phyloP scores from a whole-genome alignment of 2,888 invertebrate genomes.

The Athalia rosae region DNA sequence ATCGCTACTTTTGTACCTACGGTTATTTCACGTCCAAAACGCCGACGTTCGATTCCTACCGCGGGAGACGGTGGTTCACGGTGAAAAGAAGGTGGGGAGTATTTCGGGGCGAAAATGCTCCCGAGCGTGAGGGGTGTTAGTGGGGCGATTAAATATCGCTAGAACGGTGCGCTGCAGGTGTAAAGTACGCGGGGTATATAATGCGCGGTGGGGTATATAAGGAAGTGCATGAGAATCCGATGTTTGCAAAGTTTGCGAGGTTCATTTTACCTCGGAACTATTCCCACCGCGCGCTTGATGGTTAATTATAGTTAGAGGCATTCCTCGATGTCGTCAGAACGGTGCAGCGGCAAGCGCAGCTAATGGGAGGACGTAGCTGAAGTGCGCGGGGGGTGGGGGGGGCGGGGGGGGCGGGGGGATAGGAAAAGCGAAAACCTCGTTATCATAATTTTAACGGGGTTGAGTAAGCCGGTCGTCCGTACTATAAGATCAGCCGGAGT shows the following conservation, averaged over 20 bases:
- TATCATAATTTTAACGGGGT: slow-evolving; percentile 38
- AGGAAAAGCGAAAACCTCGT: slow-evolving; percentile 9
- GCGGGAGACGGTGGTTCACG: no score
- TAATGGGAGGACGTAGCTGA: no score
- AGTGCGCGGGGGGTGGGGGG: no score
- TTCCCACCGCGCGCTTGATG: slow-evolving; percentile 21
- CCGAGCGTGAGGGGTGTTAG: no score
- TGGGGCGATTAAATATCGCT: no score
- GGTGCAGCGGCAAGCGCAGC: background rate
- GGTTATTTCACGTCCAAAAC: slow-evolving; percentile 26
- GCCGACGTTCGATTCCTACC: slow-evolving; percentile 5
- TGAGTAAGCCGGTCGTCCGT: slow-evolving; percentile 29
- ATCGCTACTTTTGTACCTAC: slow-evolving; percentile 19
- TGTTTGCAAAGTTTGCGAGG: slow-evolving; percentile 10
- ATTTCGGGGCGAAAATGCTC: no score
- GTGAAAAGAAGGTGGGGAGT: background rate
- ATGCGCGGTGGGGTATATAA: no score
- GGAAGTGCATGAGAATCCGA: slow-evolving; percentile 11
- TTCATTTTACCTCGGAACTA: slow-evolving; percentile 17
- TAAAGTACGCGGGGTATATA: no score
- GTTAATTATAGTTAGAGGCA: slow-evolving; percentile 20
- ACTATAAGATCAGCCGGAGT: background rate
- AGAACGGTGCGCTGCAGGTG: no score
- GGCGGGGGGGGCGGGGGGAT: no score
- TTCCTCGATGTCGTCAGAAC: slow-evolving; percentile 38